Evolutionary conservation across 2,797 vertebrate genomes (phyloP), one percentile per base, ranked within the genome.

Genomic region (Tinamus major): DNA sequence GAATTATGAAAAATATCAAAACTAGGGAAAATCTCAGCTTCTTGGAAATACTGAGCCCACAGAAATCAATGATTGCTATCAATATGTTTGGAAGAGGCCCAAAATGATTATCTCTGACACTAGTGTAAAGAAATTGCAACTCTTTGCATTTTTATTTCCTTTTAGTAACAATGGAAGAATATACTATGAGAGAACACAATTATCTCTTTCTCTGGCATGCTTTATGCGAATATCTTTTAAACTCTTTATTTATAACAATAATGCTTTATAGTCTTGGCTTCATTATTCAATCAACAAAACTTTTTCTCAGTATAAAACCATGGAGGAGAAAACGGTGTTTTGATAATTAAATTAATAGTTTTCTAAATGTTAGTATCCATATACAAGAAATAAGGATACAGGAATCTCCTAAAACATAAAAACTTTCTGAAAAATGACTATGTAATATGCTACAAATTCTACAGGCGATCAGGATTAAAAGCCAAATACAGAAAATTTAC

Each of bases 11-110:
- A 6, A 59, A 93, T 51, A 4, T 61, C 1, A 88, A 85, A 83
- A 26, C 11, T 8, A 72, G 58, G 48, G 33, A 70, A 92, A 63
- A 68, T 6, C 39, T 56, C 56, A 63, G 75, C 41, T 92, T 24
- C 70, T 76, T 59, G 61, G 44, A 91, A 71, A 87, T 87, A 58
- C 51, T 53, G 55, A 79, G 48, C 13, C 31, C 82, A 27, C 20
- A 48, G 31, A 91, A 91, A 95, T 91, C 85, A 87, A 89, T 91
- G 37, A 83, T 84, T 83, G 62, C 65, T 87, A 90, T 81, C 80
- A 77, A 20, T 64, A 74, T 67, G 44, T 87, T 90, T 91, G 71
- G 64, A 94, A 79, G 9, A 46, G 27, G 13, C 67, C 67, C 85
- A 78, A 61, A 92, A 89, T 70, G 21, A 89, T 87, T 41, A 74